Evolutionary conservation across 2,797 vertebrate species (phyloP), one percentile per base, ranked within the genome.

Genomic region (Apodemus agrarius): DNA sequence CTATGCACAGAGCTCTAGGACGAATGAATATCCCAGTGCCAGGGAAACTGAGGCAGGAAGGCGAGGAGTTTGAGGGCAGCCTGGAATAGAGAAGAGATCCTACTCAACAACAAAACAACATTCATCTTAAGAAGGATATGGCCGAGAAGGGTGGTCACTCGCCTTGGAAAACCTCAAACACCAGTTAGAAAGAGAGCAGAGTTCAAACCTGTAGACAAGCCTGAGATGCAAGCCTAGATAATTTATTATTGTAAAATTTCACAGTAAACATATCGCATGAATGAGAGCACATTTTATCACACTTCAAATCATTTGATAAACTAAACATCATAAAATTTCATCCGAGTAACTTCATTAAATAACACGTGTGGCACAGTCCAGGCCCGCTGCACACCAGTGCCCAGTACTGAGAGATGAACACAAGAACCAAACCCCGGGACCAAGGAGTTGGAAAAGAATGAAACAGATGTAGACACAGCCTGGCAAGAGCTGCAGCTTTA

Each of bases 291-390:
- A 43, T 67, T 94, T 85, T 75, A 82, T 59, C 37, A 61, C 34
- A 84, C 43, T 29, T 11, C 29, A 24, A 93, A 86, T 61, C 43
- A 59, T 82, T 93, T 82, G 26, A 26, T 57, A 93, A 85, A 37
- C 61, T 46, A 72, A n/a, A 31, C 49, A 54, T 97, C 75, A 89
- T 14, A 91, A 91, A 88, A 75, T 82, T 93, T 75, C 46, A 61
- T 14, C 1, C 12, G 9, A 74, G 80, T 63, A 88, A 46, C 52
- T 84, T 85, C 26, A 81, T 52, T 46, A 78, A 91, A 37, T 43
- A 90, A 72, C 31, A 22, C 3, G 3, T 2, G 46, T 0, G 24
- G 0, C 16, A 80, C 31, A 7, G 22, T 1, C 37, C 49, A 7
- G 46, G 0, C 4, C 67, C 14, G 31, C 22, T 34, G 26, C 1